phyloP scores from a whole-genome alignment of 2,888 invertebrate species.

The Cataglyphis altisquamis region DNA sequence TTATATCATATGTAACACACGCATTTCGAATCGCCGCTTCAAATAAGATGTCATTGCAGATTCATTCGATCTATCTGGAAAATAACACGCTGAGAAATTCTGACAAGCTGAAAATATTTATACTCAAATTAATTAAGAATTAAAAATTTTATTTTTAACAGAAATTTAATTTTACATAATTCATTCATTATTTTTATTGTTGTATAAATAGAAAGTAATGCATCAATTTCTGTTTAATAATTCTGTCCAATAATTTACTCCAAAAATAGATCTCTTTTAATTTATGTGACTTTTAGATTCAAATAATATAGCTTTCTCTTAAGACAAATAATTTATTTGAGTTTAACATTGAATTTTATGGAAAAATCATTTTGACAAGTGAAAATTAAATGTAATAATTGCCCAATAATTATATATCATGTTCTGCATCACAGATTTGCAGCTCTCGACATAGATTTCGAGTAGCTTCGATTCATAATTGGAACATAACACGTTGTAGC shows the following conservation, averaged over 20 bases:
- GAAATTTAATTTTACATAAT: not conserved
- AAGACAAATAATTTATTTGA: constrained; percentile 23
- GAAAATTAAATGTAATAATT: constrained; percentile 42
- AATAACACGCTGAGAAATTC: not conserved
- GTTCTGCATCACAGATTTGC: constrained; percentile 28
- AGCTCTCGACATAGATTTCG: constrained; percentile 22
- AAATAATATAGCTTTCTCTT: constrained; percentile 13
- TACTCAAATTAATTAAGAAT: not conserved
- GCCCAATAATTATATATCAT: constrained; percentile 24
- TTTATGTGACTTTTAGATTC: constrained; percentile 11
- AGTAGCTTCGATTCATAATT: constrained; percentile 22
- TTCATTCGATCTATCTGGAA: constrained; percentile 8
- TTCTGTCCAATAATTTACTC: not conserved
- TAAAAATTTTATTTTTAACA: not conserved
- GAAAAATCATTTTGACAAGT: constrained; percentile 14
- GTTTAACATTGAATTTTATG: constrained; percentile 41
- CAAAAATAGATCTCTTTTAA: constrained; percentile 8
- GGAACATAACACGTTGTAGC: constrained; percentile 16
- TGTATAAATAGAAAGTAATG: not conserved
- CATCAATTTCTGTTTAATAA: not conserved
- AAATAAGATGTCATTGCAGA: constrained; percentile 24
- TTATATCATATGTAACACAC: not conserved
- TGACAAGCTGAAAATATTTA: not conserved
- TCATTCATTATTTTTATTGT: not conserved
- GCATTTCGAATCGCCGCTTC: not conserved